phyloP scores from a whole-genome alignment of 2,797 vertebrate species.

The Eulemur albifrons region DNA sequence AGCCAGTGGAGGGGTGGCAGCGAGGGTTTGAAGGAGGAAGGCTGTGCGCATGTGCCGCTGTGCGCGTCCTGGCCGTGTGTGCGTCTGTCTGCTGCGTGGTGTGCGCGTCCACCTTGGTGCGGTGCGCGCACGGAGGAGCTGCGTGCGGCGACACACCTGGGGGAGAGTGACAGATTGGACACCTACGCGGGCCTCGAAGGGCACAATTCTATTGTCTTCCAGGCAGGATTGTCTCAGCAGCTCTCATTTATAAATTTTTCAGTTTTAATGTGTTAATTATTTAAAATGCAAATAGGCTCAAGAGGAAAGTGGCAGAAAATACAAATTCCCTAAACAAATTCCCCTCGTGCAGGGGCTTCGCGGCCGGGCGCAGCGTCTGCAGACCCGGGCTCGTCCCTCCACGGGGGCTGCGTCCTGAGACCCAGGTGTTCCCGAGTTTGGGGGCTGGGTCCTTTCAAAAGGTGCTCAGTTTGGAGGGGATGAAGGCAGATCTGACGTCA shows the following conservation, averaged over 20 bases:
- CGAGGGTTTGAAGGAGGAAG: not conserved
- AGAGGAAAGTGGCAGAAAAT: constrained; percentile 84
- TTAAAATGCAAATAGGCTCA: constrained; percentile 89
- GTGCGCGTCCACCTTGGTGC: not conserved
- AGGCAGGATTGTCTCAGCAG: constrained; percentile 82
- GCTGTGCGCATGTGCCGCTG: rapidly evolving
- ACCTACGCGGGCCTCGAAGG: constrained; percentile 78
- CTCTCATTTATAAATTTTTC: constrained; percentile 89
- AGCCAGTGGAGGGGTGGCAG: constrained; percentile 58
- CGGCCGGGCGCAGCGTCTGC: constrained; percentile 56
- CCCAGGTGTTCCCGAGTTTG: not conserved
- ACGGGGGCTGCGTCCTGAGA: not conserved
- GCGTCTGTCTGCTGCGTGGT: not conserved
- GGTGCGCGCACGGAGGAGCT: not conserved
- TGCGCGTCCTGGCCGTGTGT: not conserved
- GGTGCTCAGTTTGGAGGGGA: too few species aligned
- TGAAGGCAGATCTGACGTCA: not conserved
- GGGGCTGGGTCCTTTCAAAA: not conserved
- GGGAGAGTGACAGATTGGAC: constrained; percentile 86
- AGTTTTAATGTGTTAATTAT: constrained; percentile 90
- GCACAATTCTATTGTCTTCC: constrained; percentile 83
- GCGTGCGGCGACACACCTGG: constrained; percentile 80
- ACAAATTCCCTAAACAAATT: constrained; percentile 84
- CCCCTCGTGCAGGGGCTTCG: constrained; percentile 65
- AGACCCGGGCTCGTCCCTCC: not conserved